phyloP scores from a whole-genome alignment of 2,113 vertebrate genomes.

The Mobula birostris region DNA sequence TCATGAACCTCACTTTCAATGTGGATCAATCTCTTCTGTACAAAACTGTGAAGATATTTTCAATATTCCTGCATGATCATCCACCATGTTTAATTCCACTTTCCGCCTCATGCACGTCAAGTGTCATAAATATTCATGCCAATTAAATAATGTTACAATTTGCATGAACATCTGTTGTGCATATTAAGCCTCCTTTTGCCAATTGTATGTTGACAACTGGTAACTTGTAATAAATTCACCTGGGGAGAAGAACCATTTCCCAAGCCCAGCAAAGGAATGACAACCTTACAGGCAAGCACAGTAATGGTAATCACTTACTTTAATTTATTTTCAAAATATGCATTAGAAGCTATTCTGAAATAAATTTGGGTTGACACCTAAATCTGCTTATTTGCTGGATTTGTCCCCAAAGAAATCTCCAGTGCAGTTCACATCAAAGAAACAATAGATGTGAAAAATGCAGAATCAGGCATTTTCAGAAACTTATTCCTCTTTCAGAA shows the following conservation, averaged over 20 bases:
- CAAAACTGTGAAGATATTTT: not conserved
- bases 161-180: constrained; percentile 34
- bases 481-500: not conserved
- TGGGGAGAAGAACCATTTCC: constrained; percentile 25
- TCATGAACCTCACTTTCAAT: not conserved
- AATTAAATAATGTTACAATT: constrained; percentile 37
- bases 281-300: constrained; percentile 24
- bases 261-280: constrained; percentile 21
- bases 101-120: not conserved
- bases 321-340: constrained; percentile 37
- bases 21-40: not conserved
- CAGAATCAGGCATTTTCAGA: constrained; percentile 30
- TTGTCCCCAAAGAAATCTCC: constrained; percentile 24
- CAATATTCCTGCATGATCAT: not conserved
- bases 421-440: constrained; percentile 9
- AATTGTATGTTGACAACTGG: constrained; percentile 36
- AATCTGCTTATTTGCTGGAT: constrained; percentile 26
- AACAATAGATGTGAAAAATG: constrained; percentile 34
- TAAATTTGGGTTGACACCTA: constrained; percentile 34
- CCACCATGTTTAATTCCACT: constrained; percentile 18
- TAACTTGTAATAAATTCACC: constrained; percentile 38
- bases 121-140: constrained; percentile 36
- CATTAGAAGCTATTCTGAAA: constrained; percentile 37
- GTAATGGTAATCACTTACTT: constrained; percentile 36
- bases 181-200: constrained; percentile 32